Conservation (phyloP, 2,797 vertebrate genomes). For the Tympanoctomys barrerae region DNA sequence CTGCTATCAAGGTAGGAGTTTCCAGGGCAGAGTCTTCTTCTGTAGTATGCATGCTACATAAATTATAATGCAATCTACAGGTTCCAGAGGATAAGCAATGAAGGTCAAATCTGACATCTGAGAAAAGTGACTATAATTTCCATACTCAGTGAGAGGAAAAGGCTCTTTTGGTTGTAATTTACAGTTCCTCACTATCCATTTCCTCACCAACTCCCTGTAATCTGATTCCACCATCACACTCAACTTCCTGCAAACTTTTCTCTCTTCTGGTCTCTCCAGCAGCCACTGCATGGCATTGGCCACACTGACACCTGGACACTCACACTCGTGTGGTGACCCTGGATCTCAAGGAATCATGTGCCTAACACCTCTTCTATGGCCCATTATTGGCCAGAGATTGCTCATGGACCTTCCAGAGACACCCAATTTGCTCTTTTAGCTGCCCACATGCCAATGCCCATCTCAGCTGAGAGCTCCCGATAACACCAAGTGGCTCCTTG, state of each 20-base stretch:
- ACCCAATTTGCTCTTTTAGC: background rate
- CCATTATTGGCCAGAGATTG: background rate
- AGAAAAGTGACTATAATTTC: slow-evolving; percentile 27
- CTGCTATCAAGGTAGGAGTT: background rate
- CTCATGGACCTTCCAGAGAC: background rate
- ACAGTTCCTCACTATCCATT: background rate
- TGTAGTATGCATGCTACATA: background rate
- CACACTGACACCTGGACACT: background rate
- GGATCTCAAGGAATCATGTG: background rate
- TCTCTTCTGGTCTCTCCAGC: background rate
- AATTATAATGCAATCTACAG: background rate
- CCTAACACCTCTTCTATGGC: background rate
- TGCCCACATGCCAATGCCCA: accelerated
- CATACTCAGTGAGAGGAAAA: background rate
- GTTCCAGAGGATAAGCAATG: background rate
- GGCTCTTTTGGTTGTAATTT: background rate
- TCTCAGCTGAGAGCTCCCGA: background rate
- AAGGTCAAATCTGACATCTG: slow-evolving; percentile 27
- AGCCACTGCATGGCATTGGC: background rate
- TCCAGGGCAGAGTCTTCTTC: background rate
- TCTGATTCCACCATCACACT: background rate
- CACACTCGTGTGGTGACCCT: background rate
- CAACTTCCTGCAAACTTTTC: slow-evolving; percentile 3
- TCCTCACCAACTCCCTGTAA: slow-evolving; percentile 9
- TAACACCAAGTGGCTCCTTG: background rate